These are phyloP conservation scores for Recurvirostra avosetta DNA, from an alignment of 2,113 vertebrate genomes.

Conservation along the genomic window DNA sequence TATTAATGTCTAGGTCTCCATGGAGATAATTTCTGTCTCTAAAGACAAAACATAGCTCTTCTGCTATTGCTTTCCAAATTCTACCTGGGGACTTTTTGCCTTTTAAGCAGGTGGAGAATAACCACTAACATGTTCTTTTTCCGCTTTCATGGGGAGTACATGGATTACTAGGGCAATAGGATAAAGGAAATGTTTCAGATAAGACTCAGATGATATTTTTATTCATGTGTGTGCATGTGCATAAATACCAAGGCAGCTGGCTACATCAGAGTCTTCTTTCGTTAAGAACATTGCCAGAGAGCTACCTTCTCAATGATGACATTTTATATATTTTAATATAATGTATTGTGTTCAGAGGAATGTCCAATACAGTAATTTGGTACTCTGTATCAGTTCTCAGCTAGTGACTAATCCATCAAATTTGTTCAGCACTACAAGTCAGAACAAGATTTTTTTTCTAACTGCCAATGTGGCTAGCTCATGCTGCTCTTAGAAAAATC, in stretches of 20 bases:
- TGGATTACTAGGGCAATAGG: neutral
- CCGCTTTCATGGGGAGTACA: neutral
- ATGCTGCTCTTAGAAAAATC: neutral
- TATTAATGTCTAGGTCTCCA: neutral
- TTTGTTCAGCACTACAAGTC: constrained; percentile 20
- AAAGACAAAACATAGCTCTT: neutral
- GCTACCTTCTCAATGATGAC: neutral
- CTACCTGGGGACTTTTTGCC: neutral
- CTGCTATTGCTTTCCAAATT: neutral
- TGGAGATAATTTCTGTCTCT: neutral
- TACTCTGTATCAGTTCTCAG: constrained; percentile 10
- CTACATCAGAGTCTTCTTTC: neutral
- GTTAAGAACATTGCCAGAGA: neutral
- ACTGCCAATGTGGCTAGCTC: neutral
- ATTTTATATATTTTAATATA: constrained; percentile 25
- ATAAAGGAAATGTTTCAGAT: neutral
- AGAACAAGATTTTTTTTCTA: neutral
- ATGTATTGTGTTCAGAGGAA: constrained; percentile 1
- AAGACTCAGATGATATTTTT: neutral
- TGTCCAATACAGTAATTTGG: constrained; percentile 1
- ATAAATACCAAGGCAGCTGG: neutral
- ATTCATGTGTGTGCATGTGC: neutral
- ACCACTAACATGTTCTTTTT: neutral
- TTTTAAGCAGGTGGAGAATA: neutral
- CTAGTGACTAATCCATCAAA: constrained; percentile 5